A percentile compares a stretch with the other conserved stretches of the same genome.
These are phyloP conservation scores for Crotophaga sulcirostris DNA, from an alignment of 2,113 vertebrate species.

Conservation along the genomic window DNA sequence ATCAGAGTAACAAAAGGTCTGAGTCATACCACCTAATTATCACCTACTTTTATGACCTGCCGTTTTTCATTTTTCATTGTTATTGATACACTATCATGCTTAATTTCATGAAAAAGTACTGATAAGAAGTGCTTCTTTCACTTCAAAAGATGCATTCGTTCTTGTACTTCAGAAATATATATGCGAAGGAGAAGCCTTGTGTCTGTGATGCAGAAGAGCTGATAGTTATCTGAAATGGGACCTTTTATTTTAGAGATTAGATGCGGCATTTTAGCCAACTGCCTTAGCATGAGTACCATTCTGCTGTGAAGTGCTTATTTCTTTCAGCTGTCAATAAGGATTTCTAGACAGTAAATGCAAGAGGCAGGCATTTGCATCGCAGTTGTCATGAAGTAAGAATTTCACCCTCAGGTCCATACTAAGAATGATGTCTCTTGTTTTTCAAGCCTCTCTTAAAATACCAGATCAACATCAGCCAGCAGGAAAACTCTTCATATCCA, in stretches of 20 bases:
- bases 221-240: not conserved
- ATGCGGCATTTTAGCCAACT: not conserved
- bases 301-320: not conserved
- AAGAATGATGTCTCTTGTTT: not conserved
- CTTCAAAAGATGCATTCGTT: not conserved
- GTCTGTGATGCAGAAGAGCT: not conserved
- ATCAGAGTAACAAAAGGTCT: not conserved
- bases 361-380: not conserved
- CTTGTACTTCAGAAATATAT: not conserved
- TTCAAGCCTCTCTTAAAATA: not conserved
- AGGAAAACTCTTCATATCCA: not conserved
- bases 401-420: not conserved
- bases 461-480: not conserved
- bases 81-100: not conserved
- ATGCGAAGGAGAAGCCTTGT: not conserved
- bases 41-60: not conserved
- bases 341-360: not conserved
- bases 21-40: not conserved
- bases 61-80: not conserved
- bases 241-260: not conserved
- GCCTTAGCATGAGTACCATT: not conserved
- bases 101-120: not conserved
- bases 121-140: not conserved
- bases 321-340: not conserved
- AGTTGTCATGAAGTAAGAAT: not conserved